These are phyloP conservation scores for Megalops atlanticus DNA, from an alignment of 2,113 vertebrate species.

Conservation along the genomic window DNA sequence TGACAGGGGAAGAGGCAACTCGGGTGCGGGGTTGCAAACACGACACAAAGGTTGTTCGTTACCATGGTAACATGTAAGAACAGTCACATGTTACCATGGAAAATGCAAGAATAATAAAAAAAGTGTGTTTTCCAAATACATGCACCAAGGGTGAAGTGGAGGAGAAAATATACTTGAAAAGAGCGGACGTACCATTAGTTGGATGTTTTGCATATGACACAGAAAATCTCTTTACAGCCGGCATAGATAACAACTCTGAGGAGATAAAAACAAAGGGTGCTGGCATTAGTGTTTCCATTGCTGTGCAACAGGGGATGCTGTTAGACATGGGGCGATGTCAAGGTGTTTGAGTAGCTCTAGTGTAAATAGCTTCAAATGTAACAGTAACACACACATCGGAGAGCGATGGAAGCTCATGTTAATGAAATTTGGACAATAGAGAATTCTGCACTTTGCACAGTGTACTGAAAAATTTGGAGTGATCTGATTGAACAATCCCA, in stretches of 20 bases:
- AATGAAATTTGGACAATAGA: no score
- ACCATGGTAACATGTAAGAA: neutral
- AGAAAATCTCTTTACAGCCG: slow-evolving; percentile 99
- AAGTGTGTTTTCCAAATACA: slow-evolving; percentile 61
- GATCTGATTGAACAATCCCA: no score
- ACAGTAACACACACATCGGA: no score
- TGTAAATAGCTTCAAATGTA: no score
- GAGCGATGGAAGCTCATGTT: no score
- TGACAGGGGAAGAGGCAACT: neutral
- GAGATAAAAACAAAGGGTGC: slow-evolving; percentile 93
- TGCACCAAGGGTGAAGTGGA: slow-evolving; percentile 65
- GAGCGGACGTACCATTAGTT: slow-evolving; percentile 98
- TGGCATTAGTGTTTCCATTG: slow-evolving; percentile 63
- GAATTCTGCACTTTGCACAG: no score
- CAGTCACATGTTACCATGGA: slow-evolving; percentile 9
- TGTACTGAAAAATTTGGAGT: no score
- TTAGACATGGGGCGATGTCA: no score
- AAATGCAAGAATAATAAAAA: slow-evolving; percentile 48
- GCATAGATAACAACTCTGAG: slow-evolving; percentile 99
- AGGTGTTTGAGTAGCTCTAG: no score
- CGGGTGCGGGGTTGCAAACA: no score
- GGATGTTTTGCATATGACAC: slow-evolving; percentile 99
- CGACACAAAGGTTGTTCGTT: neutral
- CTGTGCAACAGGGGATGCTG: neutral
- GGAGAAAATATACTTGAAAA: slow-evolving; percentile 58